phyloP scores from a whole-genome alignment of 2,113 vertebrate genomes.

The Perca schrenkii region DNA sequence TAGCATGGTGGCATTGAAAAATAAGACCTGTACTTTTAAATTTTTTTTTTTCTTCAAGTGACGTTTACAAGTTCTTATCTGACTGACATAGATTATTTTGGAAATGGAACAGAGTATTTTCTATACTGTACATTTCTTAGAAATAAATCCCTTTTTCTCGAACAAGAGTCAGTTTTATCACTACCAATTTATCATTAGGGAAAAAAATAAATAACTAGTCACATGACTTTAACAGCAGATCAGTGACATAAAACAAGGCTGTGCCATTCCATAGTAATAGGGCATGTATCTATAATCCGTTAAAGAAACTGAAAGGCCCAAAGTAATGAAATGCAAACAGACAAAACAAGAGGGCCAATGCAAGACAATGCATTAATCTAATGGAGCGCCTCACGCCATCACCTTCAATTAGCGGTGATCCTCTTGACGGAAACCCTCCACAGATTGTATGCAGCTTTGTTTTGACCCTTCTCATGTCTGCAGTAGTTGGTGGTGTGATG shows the following conservation, averaged over 20 bases:
- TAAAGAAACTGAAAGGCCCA: conserved; percentile 25
- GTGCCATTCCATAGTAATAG: neutral
- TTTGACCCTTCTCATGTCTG: conserved; percentile 19
- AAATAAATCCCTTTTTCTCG: conserved; percentile 83
- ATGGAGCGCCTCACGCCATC: conserved; percentile 28
- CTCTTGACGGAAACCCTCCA: conserved; percentile 17
- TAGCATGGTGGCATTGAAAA: conserved; percentile 72
- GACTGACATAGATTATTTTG: conserved; percentile 85
- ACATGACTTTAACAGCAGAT: neutral
- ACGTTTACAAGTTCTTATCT: conserved; percentile 85
- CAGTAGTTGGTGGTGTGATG: conserved; percentile 33
- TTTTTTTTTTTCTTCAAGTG: conserved; percentile 64
- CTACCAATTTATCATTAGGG: neutral
- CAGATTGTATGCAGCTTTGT: conserved; percentile 27
- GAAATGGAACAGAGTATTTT: conserved; percentile 86
- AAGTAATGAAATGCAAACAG: conserved; percentile 57
- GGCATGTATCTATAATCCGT: conserved; percentile 18
- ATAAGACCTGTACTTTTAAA: conserved; percentile 62
- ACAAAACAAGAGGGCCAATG: conserved; percentile 24
- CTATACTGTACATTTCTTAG: conserved; percentile 87
- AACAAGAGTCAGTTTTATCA: conserved; percentile 16
- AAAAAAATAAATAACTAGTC: neutral
- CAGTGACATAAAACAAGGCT: neutral
- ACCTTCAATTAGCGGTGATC: conserved; percentile 47
- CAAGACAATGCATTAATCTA: conserved; percentile 32